Evolutionary conservation across 2,888 invertebrate genomes (phyloP).

Genomic region (Apamea sordens): DNA sequence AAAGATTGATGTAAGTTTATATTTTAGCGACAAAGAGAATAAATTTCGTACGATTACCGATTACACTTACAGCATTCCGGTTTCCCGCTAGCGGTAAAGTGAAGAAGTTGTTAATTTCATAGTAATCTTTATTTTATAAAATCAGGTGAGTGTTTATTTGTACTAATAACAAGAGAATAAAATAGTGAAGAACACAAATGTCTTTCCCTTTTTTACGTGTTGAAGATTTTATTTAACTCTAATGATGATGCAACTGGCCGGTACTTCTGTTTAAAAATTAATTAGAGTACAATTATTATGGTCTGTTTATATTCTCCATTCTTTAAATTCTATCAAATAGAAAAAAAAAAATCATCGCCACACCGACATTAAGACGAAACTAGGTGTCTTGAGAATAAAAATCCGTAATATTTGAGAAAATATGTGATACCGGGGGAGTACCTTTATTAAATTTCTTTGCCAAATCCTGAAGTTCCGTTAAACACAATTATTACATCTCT

Average conservation of each 20-base stretch:
- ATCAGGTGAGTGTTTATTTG: constrained; percentile 34
- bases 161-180: background rate
- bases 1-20: rapidly evolving
- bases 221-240: background rate
- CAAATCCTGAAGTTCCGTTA: background rate
- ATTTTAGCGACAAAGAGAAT: constrained; percentile 16
- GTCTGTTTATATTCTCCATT: too few relatives aligned
- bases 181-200: background rate
- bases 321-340: background rate
- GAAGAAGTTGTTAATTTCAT: constrained; percentile 5
- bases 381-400: background rate
- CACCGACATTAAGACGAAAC: background rate
- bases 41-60: background rate
- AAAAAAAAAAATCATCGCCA: too few relatives aligned
- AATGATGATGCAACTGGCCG: background rate
- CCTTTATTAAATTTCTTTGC: too few relatives aligned
- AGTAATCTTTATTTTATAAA: background rate
- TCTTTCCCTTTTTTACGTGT: background rate
- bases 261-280: background rate
- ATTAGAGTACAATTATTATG: background rate
- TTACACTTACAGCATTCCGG: constrained; percentile 44
- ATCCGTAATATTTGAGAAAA: background rate
- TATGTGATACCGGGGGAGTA: background rate
- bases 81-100: constrained; percentile 48
- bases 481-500: background rate